Evolutionary conservation across 2,888 invertebrate species (phyloP), one percentile per base, ranked within the genome.

Genomic region (Tenthredo amoena): DNA sequence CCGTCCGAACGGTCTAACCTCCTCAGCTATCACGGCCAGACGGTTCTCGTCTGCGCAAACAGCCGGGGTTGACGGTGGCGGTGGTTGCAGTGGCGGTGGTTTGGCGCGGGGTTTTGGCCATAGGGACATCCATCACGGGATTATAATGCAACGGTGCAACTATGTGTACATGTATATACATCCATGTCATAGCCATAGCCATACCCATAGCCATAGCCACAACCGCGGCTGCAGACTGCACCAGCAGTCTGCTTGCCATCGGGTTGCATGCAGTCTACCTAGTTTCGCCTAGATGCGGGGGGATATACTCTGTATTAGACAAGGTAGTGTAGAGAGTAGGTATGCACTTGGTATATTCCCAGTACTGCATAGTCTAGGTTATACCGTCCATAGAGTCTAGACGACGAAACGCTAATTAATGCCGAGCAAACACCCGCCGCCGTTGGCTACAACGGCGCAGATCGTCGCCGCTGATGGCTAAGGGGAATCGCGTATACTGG

Each of bases 31-130:
- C 91, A 88, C 88, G 87, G 88, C 89, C 90, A 91, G 91, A 91
- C 91, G 89, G 90, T 90, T 92, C 91, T 91, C 91, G 92, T 93
- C 92, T 92, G 92, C 91, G 91, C 91, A 92, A 93, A 92, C 92
- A 92, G 89, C 88, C 87, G 86, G 88, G 86, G 87, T 84, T 74
- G 85, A 84, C 85, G 85, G 34, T 71, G 87, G 87, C 87, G 85
- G 88, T 87, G 77, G 77, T 77, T 77, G 26, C 26, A 26, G 34
- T 71, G 87, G 87, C 87, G 85, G 88, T 87, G 77, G 77, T 77
- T 77, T 18, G 40, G 47, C 85, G 21, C 83, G 87, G 87, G 89
- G 89, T 88, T 89, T 87, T 86, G 89, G 88, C 89, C 87, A n/a
- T n/a, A 87, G 90, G 90, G 88, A 91, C 92, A 92, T 92, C 92